Evolutionary conservation across 1,140 invertebrate species (phyloP).

Genomic region (Drosophila subobscura): DNA sequence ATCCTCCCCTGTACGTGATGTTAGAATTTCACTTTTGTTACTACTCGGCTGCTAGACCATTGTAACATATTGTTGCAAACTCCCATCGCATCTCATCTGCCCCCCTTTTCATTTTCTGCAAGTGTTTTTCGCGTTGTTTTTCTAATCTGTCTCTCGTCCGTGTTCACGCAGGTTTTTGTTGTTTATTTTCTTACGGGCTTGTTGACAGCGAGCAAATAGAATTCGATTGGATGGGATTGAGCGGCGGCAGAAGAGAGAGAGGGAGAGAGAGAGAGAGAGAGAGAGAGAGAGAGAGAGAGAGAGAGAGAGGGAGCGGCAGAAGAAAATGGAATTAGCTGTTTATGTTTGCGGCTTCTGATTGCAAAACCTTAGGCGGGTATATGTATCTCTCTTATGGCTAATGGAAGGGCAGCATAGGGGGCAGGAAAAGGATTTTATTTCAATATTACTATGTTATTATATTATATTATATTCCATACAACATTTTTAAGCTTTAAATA

Average conservation of each 20-base stretch:
- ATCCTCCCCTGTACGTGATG: constrained; percentile 48
- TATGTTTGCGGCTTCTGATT: no score
- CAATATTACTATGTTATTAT: no score
- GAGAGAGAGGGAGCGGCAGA: no score
- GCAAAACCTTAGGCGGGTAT: no score
- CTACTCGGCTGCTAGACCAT: constrained; percentile 55
- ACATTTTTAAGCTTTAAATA: no score
- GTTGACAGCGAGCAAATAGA: constrained; percentile 56
- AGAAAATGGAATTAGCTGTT: no score
- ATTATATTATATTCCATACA: no score
- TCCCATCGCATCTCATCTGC: not conserved
- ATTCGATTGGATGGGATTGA: constrained; percentile 32
- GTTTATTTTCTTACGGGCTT: constrained; percentile 43
- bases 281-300: no score
- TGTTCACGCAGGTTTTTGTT: constrained; percentile 24
- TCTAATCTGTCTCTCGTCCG: not conserved
- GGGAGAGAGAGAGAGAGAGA: no score
- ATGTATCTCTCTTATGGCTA: no score
- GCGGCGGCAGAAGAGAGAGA: not conserved
- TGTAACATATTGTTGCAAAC: constrained; percentile 70
- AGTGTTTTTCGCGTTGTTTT: constrained; percentile 30
- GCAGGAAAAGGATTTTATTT: no score
- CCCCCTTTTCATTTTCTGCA: constrained; percentile 6
- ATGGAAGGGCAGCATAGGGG: no score
- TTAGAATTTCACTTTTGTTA: constrained; percentile 66